Conservation (phyloP, 2,797 vertebrate species). For the Pyrocephalus nanus region DNA sequence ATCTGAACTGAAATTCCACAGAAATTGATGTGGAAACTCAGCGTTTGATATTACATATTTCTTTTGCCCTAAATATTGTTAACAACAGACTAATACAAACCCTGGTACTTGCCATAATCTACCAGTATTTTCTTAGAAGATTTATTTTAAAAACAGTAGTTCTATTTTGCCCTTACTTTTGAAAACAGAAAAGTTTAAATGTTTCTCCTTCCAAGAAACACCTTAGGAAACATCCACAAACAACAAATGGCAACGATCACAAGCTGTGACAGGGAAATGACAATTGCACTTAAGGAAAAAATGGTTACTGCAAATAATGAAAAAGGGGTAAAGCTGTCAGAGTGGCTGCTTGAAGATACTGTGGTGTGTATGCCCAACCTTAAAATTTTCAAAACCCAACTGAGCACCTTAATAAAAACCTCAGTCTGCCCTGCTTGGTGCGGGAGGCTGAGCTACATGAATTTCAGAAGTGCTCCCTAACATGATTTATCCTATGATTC, state of each 20-base stretch:
- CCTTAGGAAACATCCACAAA: background rate
- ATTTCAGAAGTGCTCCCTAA: background rate
- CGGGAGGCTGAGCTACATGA: background rate
- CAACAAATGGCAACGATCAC: background rate
- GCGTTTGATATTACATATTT: background rate
- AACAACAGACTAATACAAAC: background rate
- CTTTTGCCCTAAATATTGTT: background rate
- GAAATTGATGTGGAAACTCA: background rate
- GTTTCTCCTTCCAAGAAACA: background rate
- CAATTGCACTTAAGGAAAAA: background rate
- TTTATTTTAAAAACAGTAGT: background rate
- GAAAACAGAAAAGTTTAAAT: background rate
- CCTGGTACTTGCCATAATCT: background rate
- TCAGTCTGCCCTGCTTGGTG: background rate
- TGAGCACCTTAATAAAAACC: background rate
- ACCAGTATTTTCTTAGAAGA: background rate
- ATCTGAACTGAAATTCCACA: background rate
- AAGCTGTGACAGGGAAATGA: background rate
- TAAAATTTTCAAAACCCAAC: background rate
- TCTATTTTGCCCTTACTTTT: background rate
- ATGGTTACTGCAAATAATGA: no score
- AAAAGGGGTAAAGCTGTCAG: background rate
- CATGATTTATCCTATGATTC: background rate
- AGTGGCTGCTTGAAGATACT: background rate
- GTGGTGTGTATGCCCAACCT: background rate